phyloP scores from a whole-genome alignment of 2,797 vertebrate species.

The Anguilla anguilla region DNA sequence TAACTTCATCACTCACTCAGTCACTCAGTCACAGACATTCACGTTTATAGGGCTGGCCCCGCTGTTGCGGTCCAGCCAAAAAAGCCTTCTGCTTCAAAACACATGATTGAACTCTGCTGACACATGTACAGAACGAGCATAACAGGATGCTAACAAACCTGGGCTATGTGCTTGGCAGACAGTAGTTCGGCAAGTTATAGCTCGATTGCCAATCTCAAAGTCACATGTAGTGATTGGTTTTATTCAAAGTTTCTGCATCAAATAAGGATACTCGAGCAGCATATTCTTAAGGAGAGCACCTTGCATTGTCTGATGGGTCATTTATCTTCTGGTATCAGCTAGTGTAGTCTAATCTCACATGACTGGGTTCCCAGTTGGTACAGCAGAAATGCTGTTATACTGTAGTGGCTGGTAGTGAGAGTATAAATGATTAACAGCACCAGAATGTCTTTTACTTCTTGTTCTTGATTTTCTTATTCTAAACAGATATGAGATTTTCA shows the following conservation, averaged over 20 bases:
- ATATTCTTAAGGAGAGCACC: background rate
- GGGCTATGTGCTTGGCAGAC: background rate
- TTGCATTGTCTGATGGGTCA: background rate
- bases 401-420: background rate
- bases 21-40: no score
- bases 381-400: background rate
- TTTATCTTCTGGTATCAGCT: background rate
- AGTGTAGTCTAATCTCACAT: background rate
- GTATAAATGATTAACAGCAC: background rate
- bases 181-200: background rate
- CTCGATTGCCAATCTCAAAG: background rate
- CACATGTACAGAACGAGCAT: background rate
- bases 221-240: background rate
- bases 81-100: no score
- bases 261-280: background rate
- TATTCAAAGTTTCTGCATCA: background rate
- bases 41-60: no score
- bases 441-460: no score
- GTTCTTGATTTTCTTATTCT: no score
- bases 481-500: no score
- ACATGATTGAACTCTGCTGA: background rate
- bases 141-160: background rate
- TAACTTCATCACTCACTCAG: no score
- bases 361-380: background rate
- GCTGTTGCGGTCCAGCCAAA: no score